These are phyloP conservation scores for Astatoreochromis straeleni DNA, from an alignment of 2,113 vertebrate species.

Conservation along the genomic window DNA sequence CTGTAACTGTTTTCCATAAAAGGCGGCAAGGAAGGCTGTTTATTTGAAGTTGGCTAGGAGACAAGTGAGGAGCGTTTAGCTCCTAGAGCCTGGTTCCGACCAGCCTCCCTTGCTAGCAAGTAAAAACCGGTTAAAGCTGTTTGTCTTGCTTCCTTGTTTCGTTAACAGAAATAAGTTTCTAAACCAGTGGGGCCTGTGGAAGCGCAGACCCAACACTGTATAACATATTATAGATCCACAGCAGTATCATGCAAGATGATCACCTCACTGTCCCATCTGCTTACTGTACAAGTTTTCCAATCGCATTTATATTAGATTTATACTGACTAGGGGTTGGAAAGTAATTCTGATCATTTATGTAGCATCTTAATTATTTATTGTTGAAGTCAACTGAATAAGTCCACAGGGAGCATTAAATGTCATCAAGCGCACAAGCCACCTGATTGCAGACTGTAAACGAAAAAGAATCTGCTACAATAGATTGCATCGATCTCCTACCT, in stretches of 20 bases:
- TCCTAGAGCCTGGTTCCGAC: not conserved
- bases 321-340: not conserved
- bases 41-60: not conserved
- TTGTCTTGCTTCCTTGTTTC: not conserved
- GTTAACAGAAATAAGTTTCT: not conserved
- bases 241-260: not conserved
- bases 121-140: not conserved
- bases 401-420: not conserved
- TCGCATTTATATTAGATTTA: not conserved
- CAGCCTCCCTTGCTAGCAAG: not conserved
- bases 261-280: not conserved
- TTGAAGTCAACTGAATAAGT: not conserved
- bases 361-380: not conserved
- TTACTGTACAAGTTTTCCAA: not conserved
- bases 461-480: not conserved
- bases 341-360: not conserved
- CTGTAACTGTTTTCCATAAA: not conserved
- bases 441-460: not conserved
- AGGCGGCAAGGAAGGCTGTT: not conserved
- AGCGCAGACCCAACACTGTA: not conserved
- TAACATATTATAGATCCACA: not conserved
- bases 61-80: not conserved
- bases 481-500: not conserved
- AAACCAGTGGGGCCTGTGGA: not conserved
- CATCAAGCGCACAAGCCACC: not conserved